Conservation (phyloP, 2,888 invertebrate genomes). For the Creontiades dilutus region DNA sequence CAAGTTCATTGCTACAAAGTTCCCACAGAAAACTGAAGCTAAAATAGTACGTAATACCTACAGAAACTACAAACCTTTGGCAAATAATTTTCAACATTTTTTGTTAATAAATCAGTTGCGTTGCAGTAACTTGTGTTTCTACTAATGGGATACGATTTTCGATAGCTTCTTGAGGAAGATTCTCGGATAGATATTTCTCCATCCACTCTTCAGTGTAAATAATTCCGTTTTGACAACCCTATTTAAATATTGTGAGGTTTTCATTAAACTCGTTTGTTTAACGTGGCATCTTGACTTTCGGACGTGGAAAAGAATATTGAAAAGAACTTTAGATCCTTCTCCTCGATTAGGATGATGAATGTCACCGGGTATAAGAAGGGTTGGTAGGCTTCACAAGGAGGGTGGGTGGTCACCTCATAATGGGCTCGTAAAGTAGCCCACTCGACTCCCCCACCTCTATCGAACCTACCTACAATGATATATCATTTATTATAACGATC, state of each 20-base stretch:
- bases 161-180: too few species aligned
- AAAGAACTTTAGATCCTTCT: slow-evolving; percentile 6
- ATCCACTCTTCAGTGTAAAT: too few species aligned
- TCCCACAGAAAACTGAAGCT: too few species aligned
- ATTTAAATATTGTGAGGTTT: neutral
- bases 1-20: too few species aligned
- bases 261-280: neutral
- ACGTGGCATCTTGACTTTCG: neutral
- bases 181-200: too few species aligned
- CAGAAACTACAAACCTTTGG: too few species aligned
- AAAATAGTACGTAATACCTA: too few species aligned
- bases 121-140: too few species aligned
- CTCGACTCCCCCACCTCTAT: neutral
- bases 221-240: too few species aligned
- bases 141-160: too few species aligned
- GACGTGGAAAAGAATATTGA: neutral
- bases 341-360: slow-evolving; percentile 12
- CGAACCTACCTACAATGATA: slow-evolving; percentile 42
- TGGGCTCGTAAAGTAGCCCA: slow-evolving; percentile 56
- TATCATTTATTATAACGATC: slow-evolving; percentile 64
- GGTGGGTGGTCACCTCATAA: slow-evolving; percentile 59
- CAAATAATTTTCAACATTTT: too few species aligned
- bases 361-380: neutral
- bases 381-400: neutral
- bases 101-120: too few species aligned